These are phyloP conservation scores for Thymallus thymallus DNA, from an alignment of 2,113 vertebrate genomes.

Conservation along the genomic window DNA sequence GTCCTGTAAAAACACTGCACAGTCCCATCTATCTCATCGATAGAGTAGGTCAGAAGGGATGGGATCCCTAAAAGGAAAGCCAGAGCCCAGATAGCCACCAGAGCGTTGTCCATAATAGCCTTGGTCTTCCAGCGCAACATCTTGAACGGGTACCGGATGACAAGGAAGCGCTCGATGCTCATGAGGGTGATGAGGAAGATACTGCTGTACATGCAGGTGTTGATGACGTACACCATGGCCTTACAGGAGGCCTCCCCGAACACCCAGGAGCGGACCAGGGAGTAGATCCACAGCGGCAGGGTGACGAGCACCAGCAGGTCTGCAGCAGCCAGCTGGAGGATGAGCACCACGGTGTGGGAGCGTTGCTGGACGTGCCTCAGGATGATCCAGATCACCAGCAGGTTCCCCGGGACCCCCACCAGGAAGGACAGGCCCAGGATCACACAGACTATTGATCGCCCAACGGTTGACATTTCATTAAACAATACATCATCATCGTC, in stretches of 20 bases:
- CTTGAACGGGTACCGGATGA: too few relatives aligned
- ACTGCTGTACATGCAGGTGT: conserved; percentile 75
- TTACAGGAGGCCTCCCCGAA: conserved; percentile 70
- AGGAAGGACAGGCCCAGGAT: conserved; percentile 72
- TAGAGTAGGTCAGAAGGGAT: conserved; percentile 37
- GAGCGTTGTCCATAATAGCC: conserved; percentile 57
- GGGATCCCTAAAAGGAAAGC: conserved; percentile 71
- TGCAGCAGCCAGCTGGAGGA: conserved; percentile 71
- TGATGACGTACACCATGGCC: conserved; percentile 67
- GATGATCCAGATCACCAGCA: conserved; percentile 78
- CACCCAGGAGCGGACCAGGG: conserved; percentile 69
- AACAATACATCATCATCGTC: too few relatives aligned
- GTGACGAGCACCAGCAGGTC: conserved; percentile 77
- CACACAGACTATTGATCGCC: conserved; percentile 49
- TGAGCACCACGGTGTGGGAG: conserved; percentile 74
- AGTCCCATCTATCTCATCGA: conserved; percentile 6
- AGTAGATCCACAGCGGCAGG: conserved; percentile 78
- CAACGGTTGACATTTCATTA: too few relatives aligned
- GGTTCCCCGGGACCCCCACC: conserved; percentile 71
- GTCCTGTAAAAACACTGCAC: conserved; percentile 60
- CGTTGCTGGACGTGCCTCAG: conserved; percentile 66
- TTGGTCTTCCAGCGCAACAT: conserved; percentile 47
- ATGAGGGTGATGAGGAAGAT: conserved; percentile 76
- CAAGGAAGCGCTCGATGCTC: conserved; percentile 73
- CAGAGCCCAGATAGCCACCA: conserved; percentile 63